Conservation (phyloP, 92 coral and sea anemone species). For the Umimayanthus chanpuru region DNA sequence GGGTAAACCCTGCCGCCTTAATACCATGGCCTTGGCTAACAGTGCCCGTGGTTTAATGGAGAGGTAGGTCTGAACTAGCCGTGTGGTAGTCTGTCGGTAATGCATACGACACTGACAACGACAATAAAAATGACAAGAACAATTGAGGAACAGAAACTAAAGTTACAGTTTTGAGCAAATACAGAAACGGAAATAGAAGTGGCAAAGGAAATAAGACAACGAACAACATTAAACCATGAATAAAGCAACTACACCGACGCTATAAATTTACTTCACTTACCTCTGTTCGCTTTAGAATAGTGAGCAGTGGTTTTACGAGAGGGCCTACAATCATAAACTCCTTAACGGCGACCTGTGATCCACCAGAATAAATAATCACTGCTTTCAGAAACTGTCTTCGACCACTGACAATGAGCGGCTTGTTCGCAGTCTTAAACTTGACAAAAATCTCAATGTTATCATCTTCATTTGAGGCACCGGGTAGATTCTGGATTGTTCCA, state of each 20-base stretch:
- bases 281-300: conserved; percentile 72
- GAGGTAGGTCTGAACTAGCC: no score
- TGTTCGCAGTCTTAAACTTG: conserved; percentile 69
- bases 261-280: conserved; percentile 38
- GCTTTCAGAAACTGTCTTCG: conserved; percentile 59
- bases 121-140: no score
- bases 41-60: no score
- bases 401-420: conserved; percentile 83
- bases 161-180: no score
- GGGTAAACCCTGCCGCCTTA: no score
- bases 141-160: no score
- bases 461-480: conserved; percentile 63
- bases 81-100: no score
- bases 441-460: conserved; percentile 66
- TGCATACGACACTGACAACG: no score
- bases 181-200: no score
- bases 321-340: conserved; percentile 78
- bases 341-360: conserved; percentile 48
- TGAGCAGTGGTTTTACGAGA: conserved; percentile 74
- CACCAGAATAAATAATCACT: conserved; percentile 58
- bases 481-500: conserved; percentile 70
- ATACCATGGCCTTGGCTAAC: no score
- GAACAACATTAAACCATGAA: background rate
- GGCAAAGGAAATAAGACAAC: no score
- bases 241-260: background rate